Percentiles rank a stretch among this genome's conserved stretches.
These are phyloP conservation scores for Bacillus rossius DNA, from an alignment of 1,140 invertebrate species.

Conservation along the genomic window DNA sequence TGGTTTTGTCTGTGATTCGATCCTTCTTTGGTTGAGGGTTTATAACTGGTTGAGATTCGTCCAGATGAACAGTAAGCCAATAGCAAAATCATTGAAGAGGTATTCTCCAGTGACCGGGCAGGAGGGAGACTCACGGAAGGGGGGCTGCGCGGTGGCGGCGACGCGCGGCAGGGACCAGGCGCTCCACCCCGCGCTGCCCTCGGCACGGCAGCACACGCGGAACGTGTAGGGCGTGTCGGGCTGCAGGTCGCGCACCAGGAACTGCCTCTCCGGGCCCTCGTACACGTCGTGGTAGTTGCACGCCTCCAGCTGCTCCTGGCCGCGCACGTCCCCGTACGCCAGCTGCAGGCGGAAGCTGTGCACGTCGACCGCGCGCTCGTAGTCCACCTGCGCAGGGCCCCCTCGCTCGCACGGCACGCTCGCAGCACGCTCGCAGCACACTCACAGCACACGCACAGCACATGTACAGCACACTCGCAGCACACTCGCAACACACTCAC, in stretches of 20 bases:
- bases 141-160: conserved; percentile 12
- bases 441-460: too few relatives aligned
- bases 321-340: conserved; percentile 13
- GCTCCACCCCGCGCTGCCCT: conserved; percentile 16
- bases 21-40: too few relatives aligned
- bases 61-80: too few relatives aligned
- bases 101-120: too few relatives aligned
- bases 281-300: conserved; percentile 22
- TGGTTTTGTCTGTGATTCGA: too few relatives aligned
- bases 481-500: too few relatives aligned
- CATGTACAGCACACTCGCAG: too few relatives aligned
- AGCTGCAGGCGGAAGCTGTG: conserved; percentile 19
- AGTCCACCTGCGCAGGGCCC: conserved; percentile 20
- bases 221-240: conserved; percentile 21
- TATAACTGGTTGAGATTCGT: too few relatives aligned
- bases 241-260: conserved; percentile 18
- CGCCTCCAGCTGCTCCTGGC: background rate
- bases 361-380: conserved; percentile 17
- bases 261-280: conserved; percentile 16
- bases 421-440: too few relatives aligned
- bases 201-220: conserved; percentile 19
- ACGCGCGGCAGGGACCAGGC: conserved; percentile 24
- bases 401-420: too few relatives aligned
- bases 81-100: too few relatives aligned
- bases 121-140: conserved; percentile 22